Evolutionary conservation across 2,888 invertebrate genomes (phyloP), one percentile per base, ranked within the genome.

Genomic region (Scotopteryx bipunctaria): DNA sequence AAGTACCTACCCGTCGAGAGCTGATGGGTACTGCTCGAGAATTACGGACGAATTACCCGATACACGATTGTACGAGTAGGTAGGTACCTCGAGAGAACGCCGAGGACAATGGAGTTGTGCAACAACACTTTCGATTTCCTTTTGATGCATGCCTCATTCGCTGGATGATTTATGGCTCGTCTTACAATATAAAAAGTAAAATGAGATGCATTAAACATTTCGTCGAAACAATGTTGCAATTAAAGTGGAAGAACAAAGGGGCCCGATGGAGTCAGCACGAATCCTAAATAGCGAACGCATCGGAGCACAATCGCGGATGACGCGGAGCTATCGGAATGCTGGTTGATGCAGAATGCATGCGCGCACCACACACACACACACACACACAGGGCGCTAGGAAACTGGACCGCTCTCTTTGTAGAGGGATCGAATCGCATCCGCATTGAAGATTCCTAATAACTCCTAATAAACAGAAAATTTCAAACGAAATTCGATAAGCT

Each of bases 301-400:
- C 69, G 71, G 65, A 70, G 71, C 73, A 77, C 77, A 78, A 74
- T 78, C 75, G 71, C 69, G 68, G 73, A 81, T 87, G 87, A 87
- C 87, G 85, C 76, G 72, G 60, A 52, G 57, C 74, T 67, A 76
- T 81, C 66, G 87, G 87, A 87, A 88, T 87, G 86, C 79, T 71
- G 78, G 85, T 78, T 75, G 78, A 79, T 81, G 76, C 70, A 74
- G 80, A 83, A 81, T 86, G 79, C 80, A 83, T 72, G 82, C 78
- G 74, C 74, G 66, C 69, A 61, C 58, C 59, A 59, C 47, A 44
- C 67, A 69, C 70, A 67, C 74, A 73, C 59, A 59, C 47, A 44
- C 67, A 69, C 70, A 67, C 74, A 73, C 70, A 74, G 70, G 61
- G 63, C 70, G 59, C 65, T 69, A 67, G 69, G 67, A 74, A 76